Evolutionary conservation across 2,797 vertebrate species (phyloP).

Genomic region (Scyliorhinus canicula): DNA sequence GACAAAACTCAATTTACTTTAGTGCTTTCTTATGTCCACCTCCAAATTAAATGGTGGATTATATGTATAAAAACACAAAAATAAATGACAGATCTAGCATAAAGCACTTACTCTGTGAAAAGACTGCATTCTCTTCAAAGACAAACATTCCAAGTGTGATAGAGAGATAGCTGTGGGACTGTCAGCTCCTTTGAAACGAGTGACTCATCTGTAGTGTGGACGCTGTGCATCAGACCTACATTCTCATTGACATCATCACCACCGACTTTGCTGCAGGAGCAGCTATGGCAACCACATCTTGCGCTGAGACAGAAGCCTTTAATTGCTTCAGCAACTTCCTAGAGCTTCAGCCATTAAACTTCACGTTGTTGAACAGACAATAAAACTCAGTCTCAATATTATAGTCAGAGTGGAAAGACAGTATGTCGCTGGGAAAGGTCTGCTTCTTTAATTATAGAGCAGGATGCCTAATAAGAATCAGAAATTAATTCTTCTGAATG

Average conservation of each 20-base stretch:
- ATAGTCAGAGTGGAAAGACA: slow-evolving; percentile 42
- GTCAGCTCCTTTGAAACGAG: slow-evolving; percentile 46
- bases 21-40: background rate
- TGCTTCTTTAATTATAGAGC: slow-evolving; percentile 49
- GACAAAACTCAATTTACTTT: background rate
- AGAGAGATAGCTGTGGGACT: slow-evolving; percentile 40
- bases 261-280: slow-evolving; percentile 57
- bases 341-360: slow-evolving; percentile 55
- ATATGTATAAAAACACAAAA: background rate
- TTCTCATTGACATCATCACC: slow-evolving; percentile 66
- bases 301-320: slow-evolving; percentile 61
- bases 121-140: slow-evolving; percentile 26
- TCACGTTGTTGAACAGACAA: slow-evolving; percentile 60
- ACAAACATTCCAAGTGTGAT: slow-evolving; percentile 18
- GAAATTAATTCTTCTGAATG: slow-evolving; percentile 47
- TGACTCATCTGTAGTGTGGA: slow-evolving; percentile 57
- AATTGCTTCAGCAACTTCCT: slow-evolving; percentile 72
- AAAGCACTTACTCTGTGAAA: slow-evolving; percentile 29
- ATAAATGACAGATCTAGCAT: background rate
- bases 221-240: slow-evolving; percentile 59
- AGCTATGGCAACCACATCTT: slow-evolving; percentile 69
- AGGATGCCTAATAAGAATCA: slow-evolving; percentile 47
- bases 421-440: slow-evolving; percentile 47
- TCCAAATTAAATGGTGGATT: background rate
- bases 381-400: slow-evolving; percentile 46